A percentile compares a stretch with the other conserved stretches of the same genome.
Conservation (phyloP, 2,797 vertebrate genomes). For the Crotalus adamanteus region DNA sequence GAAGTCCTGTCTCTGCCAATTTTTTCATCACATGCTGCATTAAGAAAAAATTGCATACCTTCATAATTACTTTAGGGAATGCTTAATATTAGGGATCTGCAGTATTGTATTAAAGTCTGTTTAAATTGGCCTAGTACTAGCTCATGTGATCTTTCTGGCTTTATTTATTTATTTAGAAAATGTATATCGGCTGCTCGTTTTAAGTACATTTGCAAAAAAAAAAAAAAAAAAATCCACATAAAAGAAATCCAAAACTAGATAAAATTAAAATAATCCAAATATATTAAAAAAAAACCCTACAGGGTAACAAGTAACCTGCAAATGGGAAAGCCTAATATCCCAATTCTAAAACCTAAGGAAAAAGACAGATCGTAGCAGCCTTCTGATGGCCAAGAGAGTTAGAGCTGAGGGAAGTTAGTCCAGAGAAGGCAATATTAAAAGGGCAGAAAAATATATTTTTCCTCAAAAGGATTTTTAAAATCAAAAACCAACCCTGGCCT, state of each 20-base stretch:
- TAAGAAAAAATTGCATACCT: background rate
- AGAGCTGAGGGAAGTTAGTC: too few relatives aligned
- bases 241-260: background rate
- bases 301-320: background rate
- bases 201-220: background rate
- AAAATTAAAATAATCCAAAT: background rate
- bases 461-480: too few relatives aligned
- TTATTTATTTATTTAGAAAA: background rate
- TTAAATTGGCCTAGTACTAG: background rate
- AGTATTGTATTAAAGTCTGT: background rate
- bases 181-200: background rate
- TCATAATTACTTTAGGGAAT: background rate
- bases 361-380: background rate
- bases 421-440: too few relatives aligned
- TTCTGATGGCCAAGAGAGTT: background rate
- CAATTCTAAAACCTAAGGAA: background rate
- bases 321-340: background rate
- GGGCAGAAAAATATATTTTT: too few relatives aligned
- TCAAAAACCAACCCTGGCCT: too few relatives aligned
- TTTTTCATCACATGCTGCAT: background rate
- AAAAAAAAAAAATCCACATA: background rate
- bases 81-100: background rate
- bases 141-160: too few relatives aligned
- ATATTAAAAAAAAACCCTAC: background rate
- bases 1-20: background rate